Evolutionary conservation across 2,888 invertebrate genomes (phyloP).

Genomic region (Kuschelorhynchus macadamiae): DNA sequence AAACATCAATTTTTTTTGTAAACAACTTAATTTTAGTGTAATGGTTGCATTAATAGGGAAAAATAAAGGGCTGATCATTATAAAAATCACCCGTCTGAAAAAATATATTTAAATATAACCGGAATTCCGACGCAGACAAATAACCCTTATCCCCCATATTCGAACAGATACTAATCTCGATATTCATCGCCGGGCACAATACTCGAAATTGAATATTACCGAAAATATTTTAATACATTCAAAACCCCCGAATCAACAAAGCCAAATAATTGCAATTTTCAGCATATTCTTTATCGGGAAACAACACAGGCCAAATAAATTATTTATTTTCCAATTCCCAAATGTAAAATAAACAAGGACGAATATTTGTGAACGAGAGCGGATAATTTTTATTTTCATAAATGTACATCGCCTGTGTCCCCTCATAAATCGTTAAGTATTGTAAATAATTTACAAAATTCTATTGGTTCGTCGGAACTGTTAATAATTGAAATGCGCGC

Average conservation of each 20-base stretch:
- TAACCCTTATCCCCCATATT: too few relatives aligned
- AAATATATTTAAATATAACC: too few relatives aligned
- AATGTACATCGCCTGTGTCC: conserved; percentile 20
- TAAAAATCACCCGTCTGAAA: too few relatives aligned
- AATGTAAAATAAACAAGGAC: conserved; percentile 32
- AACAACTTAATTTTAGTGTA: too few relatives aligned
- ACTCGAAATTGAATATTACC: conserved; percentile 14
- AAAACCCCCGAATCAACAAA: conserved; percentile 21
- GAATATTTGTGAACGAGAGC: not conserved
- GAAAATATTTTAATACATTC: conserved; percentile 23
- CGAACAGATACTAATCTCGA: not conserved
- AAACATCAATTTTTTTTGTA: too few relatives aligned
- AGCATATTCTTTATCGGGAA: conserved; percentile 30
- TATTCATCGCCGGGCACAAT: not conserved
- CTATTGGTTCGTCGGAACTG: not conserved
- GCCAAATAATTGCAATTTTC: conserved; percentile 26
- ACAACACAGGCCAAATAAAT: conserved; percentile 21
- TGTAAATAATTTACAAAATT: conserved; percentile 19
- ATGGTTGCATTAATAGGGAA: too few relatives aligned
- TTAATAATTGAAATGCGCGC: not conserved
- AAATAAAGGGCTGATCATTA: too few relatives aligned
- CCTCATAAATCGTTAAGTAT: conserved; percentile 24
- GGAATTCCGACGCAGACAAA: too few relatives aligned
- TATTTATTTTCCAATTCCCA: conserved; percentile 30
- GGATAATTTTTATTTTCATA: conserved; percentile 28